Conservation (phyloP, 2,888 invertebrate species). For the Ametastegia equiseti region DNA sequence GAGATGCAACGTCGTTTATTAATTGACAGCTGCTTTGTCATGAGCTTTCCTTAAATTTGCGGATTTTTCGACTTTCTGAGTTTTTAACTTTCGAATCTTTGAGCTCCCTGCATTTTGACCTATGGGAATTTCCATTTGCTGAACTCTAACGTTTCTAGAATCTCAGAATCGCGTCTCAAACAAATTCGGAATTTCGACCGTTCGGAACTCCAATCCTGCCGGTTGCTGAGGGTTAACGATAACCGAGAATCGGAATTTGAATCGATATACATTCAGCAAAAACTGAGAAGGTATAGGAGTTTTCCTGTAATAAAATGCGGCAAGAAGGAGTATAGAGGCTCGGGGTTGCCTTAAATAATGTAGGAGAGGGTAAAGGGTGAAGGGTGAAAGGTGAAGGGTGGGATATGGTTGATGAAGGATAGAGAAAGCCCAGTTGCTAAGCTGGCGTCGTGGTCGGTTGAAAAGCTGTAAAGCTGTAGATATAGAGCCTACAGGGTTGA, state of each 20-base stretch:
- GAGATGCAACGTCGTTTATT: too few species aligned
- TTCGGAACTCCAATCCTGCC: too few species aligned
- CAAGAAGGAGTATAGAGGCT: neutral
- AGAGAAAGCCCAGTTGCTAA: slow-evolving; percentile 32
- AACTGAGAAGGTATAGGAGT: neutral
- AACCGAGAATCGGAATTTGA: neutral
- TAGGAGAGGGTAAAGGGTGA: slow-evolving; percentile 9
- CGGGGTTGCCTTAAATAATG: slow-evolving; percentile 37
- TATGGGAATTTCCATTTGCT: too few species aligned
- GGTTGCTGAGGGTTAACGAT: too few species aligned
- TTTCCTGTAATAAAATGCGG: neutral
- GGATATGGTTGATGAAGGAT: slow-evolving; percentile 1
- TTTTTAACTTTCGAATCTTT: too few species aligned
- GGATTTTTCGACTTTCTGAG: too few species aligned
- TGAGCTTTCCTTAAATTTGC: too few species aligned
- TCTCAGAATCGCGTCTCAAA: too few species aligned
- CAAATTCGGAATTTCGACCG: too few species aligned
- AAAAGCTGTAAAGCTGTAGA: slow-evolving; percentile 7
- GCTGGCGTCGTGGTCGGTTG: slow-evolving; percentile 15
- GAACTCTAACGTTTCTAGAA: too few species aligned
- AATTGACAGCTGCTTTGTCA: too few species aligned
- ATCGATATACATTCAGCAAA: neutral
- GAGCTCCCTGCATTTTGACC: too few species aligned
- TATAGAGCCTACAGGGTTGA: slow-evolving; percentile 23
- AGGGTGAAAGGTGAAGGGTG: neutral